phyloP scores from a whole-genome alignment of 1,140 invertebrate genomes.

The Holotrichia oblita region DNA sequence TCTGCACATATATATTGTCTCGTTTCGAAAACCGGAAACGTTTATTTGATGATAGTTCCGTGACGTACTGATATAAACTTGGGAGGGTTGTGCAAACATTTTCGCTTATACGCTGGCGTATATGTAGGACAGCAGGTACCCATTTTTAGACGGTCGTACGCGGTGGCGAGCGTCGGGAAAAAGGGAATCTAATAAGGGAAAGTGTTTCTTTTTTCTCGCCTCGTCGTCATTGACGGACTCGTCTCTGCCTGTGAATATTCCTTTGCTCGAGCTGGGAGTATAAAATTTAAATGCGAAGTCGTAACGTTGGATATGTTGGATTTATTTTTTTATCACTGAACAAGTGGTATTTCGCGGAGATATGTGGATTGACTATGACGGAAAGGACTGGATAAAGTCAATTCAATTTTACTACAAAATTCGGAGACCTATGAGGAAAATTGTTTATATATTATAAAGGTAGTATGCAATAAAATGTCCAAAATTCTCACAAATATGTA shows the following conservation, averaged over 20 bases:
- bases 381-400: neutral
- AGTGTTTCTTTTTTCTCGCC: constrained; percentile 7
- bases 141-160: neutral
- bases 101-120: neutral
- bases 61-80: constrained; percentile 26
- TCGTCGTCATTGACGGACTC: neutral
- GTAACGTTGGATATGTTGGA: constrained; percentile 13
- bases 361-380: neutral
- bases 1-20: constrained; percentile 23
- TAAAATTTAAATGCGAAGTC: neutral
- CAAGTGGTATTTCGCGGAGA: neutral
- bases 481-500: no score
- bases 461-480: no score
- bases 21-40: constrained; percentile 33
- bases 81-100: constrained; percentile 1
- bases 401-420: neutral
- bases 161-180: neutral
- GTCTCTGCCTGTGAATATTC: constrained; percentile 3
- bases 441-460: no score
- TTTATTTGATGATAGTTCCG: constrained; percentile 29
- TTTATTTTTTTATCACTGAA: constrained; percentile 5
- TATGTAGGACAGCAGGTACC: neutral
- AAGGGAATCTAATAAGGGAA: constrained; percentile 22
- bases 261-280: neutral
- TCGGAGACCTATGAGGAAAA: neutral